These are phyloP conservation scores for Dicrurus megarhynchus DNA, from an alignment of 2,113 vertebrate genomes.

Conservation along the genomic window DNA sequence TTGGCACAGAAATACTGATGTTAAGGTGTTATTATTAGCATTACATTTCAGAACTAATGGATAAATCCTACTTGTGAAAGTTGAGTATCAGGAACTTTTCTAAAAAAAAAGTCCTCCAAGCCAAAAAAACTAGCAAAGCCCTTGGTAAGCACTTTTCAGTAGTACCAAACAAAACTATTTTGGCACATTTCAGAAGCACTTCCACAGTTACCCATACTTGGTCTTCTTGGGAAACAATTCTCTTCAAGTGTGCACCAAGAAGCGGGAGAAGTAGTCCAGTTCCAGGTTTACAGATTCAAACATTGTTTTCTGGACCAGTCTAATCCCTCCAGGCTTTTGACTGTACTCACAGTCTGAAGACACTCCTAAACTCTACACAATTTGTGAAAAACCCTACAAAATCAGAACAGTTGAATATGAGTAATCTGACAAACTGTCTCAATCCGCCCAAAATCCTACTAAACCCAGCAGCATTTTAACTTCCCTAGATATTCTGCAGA, in stretches of 20 bases:
- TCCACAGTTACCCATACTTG: background rate
- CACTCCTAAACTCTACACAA: background rate
- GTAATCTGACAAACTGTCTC: background rate
- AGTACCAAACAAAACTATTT: background rate
- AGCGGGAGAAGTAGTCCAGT: background rate
- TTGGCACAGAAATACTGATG: background rate
- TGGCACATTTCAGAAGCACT: background rate
- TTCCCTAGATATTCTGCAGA: background rate
- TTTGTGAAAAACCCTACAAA: background rate
- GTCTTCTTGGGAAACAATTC: background rate
- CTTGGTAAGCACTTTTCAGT: background rate
- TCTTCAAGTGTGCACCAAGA: background rate
- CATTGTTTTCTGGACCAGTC: background rate
- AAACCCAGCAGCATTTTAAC: background rate
- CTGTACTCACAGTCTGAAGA: background rate
- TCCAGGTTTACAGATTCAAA: background rate
- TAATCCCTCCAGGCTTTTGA: background rate
- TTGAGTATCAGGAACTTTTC: background rate
- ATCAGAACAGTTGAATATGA: background rate
- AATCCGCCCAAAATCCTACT: background rate
- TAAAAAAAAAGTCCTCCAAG: background rate
- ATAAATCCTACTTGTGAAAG: background rate
- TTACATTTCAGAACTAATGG: background rate
- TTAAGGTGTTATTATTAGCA: background rate
- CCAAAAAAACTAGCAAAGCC: background rate